Evolutionary conservation across 2,113 vertebrate species (phyloP).

Genomic region (Lagopus leucura): DNA sequence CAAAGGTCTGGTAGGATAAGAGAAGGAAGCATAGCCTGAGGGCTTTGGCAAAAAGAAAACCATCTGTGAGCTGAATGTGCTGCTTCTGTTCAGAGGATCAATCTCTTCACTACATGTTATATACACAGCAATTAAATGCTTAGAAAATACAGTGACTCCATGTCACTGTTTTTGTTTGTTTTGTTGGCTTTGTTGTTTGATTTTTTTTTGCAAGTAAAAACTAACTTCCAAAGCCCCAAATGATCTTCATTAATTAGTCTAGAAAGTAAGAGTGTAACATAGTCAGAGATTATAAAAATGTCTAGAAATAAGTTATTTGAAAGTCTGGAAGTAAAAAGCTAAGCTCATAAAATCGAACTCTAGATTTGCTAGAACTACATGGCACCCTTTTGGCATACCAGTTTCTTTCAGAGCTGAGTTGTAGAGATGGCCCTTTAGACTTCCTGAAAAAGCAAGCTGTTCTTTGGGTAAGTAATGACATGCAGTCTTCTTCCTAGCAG

Average conservation of each 20-base stretch:
- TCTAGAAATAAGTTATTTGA: not conserved
- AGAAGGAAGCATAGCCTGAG: constrained; percentile 24
- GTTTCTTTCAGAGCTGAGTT: constrained; percentile 42
- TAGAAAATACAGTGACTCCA: not conserved
- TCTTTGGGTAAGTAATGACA: constrained; percentile 50
- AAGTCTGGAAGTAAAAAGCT: not conserved
- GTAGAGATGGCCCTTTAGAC: constrained; percentile 31
- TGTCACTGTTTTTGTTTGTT: not conserved
- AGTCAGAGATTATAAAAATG: not conserved
- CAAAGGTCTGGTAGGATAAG: constrained; percentile 37
- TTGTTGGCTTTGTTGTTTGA: too few species aligned
- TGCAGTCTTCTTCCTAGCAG: constrained; percentile 53
- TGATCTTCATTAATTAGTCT: not conserved
- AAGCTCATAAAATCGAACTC: constrained; percentile 27
- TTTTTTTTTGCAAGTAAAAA: constrained; percentile 15
- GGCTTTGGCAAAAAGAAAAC: constrained; percentile 46
- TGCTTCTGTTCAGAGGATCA: constrained; percentile 22
- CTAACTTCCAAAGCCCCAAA: not conserved
- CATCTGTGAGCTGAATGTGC: constrained; percentile 24
- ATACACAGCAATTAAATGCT: not conserved
- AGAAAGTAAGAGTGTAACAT: not conserved
- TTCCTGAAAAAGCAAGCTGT: constrained; percentile 42
- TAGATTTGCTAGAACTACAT: constrained; percentile 59
- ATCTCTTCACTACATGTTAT: not conserved
- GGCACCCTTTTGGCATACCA: constrained; percentile 30